Conservation (phyloP, 2,797 vertebrate species). For the Pipistrellus kuhlii region DNA sequence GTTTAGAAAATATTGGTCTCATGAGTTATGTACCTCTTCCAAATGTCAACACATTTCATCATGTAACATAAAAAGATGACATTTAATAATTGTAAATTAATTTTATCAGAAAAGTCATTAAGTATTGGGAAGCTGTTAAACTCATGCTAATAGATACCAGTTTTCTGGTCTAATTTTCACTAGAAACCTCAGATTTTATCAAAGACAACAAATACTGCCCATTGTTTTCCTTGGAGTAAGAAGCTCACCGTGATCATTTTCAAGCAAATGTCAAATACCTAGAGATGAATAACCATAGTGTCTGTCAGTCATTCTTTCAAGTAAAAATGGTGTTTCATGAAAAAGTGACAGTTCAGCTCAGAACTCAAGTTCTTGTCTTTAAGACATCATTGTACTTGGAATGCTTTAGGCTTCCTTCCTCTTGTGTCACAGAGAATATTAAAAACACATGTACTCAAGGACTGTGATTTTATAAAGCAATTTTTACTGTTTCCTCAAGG, state of each 20-base stretch:
- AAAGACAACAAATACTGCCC: background rate
- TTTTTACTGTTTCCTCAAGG: background rate
- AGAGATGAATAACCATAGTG: background rate
- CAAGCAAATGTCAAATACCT: background rate
- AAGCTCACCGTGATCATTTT: background rate
- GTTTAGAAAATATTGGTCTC: background rate
- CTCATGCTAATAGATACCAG: background rate
- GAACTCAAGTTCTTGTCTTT: background rate
- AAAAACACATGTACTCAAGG: background rate
- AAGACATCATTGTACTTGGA: background rate
- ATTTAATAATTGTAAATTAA: background rate
- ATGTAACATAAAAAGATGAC: background rate
- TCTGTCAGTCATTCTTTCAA: background rate
- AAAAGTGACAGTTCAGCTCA: background rate
- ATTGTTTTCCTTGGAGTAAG: background rate
- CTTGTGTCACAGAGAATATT: background rate
- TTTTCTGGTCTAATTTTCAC: constrained; percentile 22
- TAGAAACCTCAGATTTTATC: constrained; percentile 1
- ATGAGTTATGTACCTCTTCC: background rate
- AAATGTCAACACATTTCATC: background rate
- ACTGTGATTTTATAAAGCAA: background rate
- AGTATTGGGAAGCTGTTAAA: background rate
- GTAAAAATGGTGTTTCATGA: background rate
- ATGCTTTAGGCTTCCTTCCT: background rate
- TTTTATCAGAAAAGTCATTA: background rate